These are phyloP conservation scores for Agapornis canus DNA, from an alignment of 2,797 vertebrate species.

Conservation along the genomic window DNA sequence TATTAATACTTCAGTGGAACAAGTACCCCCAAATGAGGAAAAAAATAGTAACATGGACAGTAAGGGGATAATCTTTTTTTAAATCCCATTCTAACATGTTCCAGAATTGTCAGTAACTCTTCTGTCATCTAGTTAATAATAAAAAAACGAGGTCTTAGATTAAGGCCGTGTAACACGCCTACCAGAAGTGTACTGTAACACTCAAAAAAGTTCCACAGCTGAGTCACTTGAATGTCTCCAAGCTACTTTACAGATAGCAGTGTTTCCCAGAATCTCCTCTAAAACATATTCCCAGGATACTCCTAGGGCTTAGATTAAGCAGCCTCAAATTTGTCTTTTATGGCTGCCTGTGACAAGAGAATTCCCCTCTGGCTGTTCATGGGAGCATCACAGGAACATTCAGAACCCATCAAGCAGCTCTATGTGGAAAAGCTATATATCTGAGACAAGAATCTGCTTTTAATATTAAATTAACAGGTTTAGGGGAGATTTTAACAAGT, in stretches of 20 bases:
- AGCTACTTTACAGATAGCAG: not conserved
- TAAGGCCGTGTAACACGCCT: not conserved
- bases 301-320: not conserved
- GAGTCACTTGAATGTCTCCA: constrained; percentile 1
- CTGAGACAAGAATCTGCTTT: not conserved
- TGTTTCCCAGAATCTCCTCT: constrained; percentile 12
- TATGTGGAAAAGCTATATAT: not conserved
- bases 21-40: not conserved
- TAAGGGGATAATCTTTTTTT: not conserved
- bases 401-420: not conserved
- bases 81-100: not conserved
- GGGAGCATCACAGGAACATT: not conserved
- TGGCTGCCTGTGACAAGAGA: constrained; percentile 4
- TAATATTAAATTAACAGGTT: not conserved
- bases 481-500: fast-evolving
- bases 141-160: not conserved
- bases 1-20: not conserved
- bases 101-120: not conserved
- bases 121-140: not conserved
- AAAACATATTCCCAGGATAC: not conserved
- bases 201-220: not conserved
- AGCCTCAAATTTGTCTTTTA: constrained; percentile 5
- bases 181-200: not conserved
- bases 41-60: not conserved
- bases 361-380: not conserved